phyloP scores from a whole-genome alignment of 1,140 invertebrate genomes.

The Procambarus clarkii region DNA sequence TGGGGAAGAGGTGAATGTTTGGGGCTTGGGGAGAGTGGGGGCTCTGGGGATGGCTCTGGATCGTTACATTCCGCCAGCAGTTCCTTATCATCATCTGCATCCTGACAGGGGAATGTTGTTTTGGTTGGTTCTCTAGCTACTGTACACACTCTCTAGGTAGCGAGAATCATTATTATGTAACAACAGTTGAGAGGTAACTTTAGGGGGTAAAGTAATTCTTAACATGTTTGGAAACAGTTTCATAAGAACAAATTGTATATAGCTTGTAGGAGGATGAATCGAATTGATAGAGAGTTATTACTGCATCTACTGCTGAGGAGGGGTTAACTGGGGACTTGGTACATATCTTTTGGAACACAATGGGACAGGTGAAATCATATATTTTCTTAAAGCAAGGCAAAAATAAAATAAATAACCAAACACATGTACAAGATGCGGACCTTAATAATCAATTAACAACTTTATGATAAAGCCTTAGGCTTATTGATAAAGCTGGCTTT shows the following conservation, averaged over 20 bases:
- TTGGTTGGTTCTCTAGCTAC: slow-evolving; percentile 72
- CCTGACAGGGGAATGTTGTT: slow-evolving; percentile 72
- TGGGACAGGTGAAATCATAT: slow-evolving; percentile 60
- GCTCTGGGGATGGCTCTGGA: slow-evolving; percentile 57
- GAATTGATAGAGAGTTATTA: slow-evolving; percentile 55
- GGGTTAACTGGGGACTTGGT: slow-evolving; percentile 56
- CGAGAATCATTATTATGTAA: slow-evolving; percentile 50
- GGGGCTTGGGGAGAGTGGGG: slow-evolving; percentile 57
- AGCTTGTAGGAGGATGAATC: slow-evolving; percentile 34
- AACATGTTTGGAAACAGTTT: slow-evolving; percentile 45
- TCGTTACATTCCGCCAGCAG: slow-evolving; percentile 62
- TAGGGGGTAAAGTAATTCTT: slow-evolving; percentile 60
- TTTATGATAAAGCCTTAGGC: slow-evolving; percentile 60
- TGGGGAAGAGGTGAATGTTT: slow-evolving; percentile 48
- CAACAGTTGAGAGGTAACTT: slow-evolving; percentile 54
- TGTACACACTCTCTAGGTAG: slow-evolving; percentile 45
- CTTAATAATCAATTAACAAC: slow-evolving; percentile 46
- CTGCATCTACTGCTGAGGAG: slow-evolving; percentile 65
- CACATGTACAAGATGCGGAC: slow-evolving; percentile 65
- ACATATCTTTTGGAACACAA: slow-evolving; percentile 45
- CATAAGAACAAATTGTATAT: slow-evolving; percentile 24
- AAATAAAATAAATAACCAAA: slow-evolving; percentile 55
- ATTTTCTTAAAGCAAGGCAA: slow-evolving; percentile 49
- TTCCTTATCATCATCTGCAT: slow-evolving; percentile 72
- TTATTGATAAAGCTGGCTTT: slow-evolving; percentile 41